Evolutionary conservation across 2,797 vertebrate genomes (phyloP), one percentile per base, ranked within the genome.

Genomic region (Eupleurogrammus muticus): DNA sequence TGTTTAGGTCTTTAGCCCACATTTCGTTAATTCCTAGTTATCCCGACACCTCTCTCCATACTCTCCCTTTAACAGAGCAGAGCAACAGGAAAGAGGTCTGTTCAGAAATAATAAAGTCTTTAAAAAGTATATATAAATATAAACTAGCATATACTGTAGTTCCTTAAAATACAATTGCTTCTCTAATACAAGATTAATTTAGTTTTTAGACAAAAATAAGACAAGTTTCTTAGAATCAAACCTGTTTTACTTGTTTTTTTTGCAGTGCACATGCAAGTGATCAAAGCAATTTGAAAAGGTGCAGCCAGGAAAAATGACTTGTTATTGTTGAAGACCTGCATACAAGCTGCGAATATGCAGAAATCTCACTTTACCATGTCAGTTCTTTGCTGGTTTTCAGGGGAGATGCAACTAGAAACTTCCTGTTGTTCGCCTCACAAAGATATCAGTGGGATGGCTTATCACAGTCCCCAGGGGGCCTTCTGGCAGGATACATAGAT

Each of bases 21-120:
- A n/a, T 79, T 86, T 83, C 75, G 84, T 86, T 87, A 73, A 80
- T 72, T 75, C 68, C 52, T 75, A 78, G 16, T 23, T 12, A 64
- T 55, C 55, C 14, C 70, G 36, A 1, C 66, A 35, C n/a, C 60
- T 40, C 12, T 34, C n/a, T 57, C 60, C 55, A 51, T 21, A 8
- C 64, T 63, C 21, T 66, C n/a, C 13, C 19, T 67, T 77, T 82
- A 10, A 60, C 73, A 71, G 48, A 49, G 51, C 44, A 54, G 65
- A 60, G 36, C 20, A 11, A n/a, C 16, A 11, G 5, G 52, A 72
- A 28, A 38, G 66, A 38, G 46, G 61, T 78, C 61, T 9, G 35
- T 50, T 81, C 81, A 56, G n/a, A n/a, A n/a, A n/a, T 63, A 62
- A 55, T 53, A 50, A 49, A 21, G 28, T 20, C 32, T 75, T 44